Conservation (phyloP, 2,797 vertebrate species). For the Lerista edwardsae region DNA sequence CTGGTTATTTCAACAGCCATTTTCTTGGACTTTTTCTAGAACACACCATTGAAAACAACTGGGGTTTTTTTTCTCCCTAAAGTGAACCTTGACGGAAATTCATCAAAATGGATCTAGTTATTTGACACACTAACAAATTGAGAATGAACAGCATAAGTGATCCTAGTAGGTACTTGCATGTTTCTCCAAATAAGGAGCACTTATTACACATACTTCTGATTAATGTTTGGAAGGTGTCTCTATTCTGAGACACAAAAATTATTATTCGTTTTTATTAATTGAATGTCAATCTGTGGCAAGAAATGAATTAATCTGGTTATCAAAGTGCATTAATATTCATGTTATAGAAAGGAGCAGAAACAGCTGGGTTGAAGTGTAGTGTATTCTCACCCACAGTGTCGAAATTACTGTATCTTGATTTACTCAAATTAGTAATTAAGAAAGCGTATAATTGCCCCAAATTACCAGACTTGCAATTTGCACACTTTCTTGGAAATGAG, state of each 20-base stretch:
- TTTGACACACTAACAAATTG: conserved; percentile 22
- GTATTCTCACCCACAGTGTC: neutral
- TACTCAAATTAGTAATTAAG: conserved; percentile 26
- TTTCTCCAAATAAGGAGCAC: conserved; percentile 2
- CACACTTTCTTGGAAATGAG: neutral
- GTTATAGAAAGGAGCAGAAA: conserved; percentile 30
- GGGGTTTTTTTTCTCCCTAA: neutral
- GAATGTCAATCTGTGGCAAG: conserved; percentile 37
- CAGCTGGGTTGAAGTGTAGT: conserved; percentile 28
- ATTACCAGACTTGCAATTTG: conserved; percentile 34
- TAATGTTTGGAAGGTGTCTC: conserved; percentile 22
- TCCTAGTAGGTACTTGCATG: neutral
- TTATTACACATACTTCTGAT: conserved; percentile 2
- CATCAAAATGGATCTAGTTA: neutral
- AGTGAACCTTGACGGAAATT: conserved; percentile 8
- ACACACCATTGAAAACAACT: neutral
- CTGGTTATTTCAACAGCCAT: neutral
- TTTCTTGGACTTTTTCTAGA: neutral
- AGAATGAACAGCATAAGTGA: conserved; percentile 7
- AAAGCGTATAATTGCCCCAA: conserved; percentile 39
- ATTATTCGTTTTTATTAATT: conserved; percentile 45
- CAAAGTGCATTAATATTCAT: conserved; percentile 50
- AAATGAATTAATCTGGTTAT: conserved; percentile 32
- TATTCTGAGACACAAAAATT: conserved; percentile 21
- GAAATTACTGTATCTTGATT: conserved; percentile 31